Conservation (phyloP, 2,113 vertebrate genomes). For the Entomyzon cyanotis region DNA sequence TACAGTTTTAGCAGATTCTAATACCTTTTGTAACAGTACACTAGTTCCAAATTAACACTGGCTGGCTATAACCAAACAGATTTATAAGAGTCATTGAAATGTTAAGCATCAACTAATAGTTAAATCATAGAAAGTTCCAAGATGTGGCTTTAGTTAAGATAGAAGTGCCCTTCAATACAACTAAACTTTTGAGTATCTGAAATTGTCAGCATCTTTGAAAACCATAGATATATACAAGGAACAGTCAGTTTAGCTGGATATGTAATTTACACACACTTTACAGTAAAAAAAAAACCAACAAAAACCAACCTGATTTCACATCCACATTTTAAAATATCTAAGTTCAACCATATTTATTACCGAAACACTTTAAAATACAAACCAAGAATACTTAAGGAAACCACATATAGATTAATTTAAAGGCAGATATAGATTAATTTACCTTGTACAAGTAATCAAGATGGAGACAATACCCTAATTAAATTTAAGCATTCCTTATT, state of each 20-base stretch:
- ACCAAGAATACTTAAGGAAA: neutral
- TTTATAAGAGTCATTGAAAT: constrained; percentile 19
- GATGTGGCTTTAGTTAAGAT: neutral
- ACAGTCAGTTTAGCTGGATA: neutral
- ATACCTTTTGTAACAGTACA: constrained; percentile 11
- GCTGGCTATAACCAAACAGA: constrained; percentile 8
- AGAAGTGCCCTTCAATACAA: neutral
- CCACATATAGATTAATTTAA: neutral
- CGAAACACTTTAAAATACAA: neutral
- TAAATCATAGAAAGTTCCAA: neutral
- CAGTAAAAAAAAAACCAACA: neutral
- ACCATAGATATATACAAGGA: neutral
- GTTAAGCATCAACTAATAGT: neutral
- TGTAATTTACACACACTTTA: neutral
- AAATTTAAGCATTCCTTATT: neutral
- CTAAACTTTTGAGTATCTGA: neutral
- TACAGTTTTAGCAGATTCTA: constrained; percentile 31
- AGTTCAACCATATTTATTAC: neutral
- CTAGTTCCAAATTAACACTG: neutral
- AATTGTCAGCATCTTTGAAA: neutral
- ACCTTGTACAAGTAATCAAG: neutral
- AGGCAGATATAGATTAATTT: neutral
- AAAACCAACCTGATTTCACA: neutral
- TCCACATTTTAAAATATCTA: neutral
- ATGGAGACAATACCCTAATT: neutral